These are phyloP conservation scores for Rostratula benghalensis DNA, from an alignment of 2,113 vertebrate species.

Conservation along the genomic window DNA sequence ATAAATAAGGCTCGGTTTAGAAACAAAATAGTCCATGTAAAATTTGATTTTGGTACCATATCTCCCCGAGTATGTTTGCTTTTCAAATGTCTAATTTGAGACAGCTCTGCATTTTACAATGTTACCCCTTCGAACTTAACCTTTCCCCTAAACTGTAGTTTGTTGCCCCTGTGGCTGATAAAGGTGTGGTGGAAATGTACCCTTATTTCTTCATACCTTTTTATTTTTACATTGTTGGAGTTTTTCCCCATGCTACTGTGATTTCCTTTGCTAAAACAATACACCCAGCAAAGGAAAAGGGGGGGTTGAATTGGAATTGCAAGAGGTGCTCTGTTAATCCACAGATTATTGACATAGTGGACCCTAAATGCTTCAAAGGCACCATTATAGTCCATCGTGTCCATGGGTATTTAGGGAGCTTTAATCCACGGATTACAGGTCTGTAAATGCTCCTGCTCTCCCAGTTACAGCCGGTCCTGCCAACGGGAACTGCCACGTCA, in stretches of 20 bases:
- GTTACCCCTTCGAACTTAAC: neutral
- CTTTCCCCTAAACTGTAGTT: neutral
- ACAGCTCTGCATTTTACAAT: neutral
- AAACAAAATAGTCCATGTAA: slow-evolving; percentile 12
- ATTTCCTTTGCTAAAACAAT: slow-evolving; percentile 22
- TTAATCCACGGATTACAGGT: neutral
- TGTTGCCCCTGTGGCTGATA: neutral
- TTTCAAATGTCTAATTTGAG: slow-evolving; percentile 33
- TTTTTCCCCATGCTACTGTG: neutral
- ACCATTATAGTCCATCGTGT: neutral
- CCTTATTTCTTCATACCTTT: neutral
- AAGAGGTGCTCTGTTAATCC: neutral
- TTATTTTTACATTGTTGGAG: neutral
- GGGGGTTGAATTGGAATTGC: neutral
- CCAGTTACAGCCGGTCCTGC: neutral
- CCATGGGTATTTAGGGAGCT: neutral
- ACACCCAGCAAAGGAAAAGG: neutral
- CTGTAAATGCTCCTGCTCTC: neutral
- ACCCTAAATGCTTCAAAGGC: slow-evolving; percentile 8
- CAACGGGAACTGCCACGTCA: neutral
- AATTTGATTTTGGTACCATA: neutral
- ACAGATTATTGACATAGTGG: neutral
- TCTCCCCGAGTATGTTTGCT: slow-evolving; percentile 8
- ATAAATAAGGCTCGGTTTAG: slow-evolving; percentile 15
- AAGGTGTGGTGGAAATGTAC: slow-evolving; percentile 11